Evolutionary conservation across 1,140 invertebrate genomes (phyloP).

Genomic region (Drosophila pectinifera): DNA sequence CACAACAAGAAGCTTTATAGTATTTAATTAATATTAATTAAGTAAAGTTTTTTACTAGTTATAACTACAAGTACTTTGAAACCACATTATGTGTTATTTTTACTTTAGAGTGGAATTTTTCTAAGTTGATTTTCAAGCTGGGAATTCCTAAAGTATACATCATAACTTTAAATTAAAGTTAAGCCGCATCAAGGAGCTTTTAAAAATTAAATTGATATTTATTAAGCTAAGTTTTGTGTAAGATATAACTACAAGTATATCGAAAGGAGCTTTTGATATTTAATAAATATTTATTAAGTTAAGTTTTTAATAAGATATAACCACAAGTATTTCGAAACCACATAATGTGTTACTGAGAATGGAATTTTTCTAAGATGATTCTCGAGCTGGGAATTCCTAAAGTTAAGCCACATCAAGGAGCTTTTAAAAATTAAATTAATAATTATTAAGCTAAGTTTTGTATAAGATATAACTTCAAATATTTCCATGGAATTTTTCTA

Average conservation of each 20-base stretch:
- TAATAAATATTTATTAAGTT: not conserved
- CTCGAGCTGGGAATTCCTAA: not conserved
- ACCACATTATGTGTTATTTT: slow-evolving; percentile 6
- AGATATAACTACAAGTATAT: too few species aligned
- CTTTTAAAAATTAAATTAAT: not conserved
- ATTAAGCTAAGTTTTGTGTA: too few species aligned
- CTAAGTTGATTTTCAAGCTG: not conserved
- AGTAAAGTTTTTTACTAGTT: too few species aligned
- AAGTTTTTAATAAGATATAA: too few species aligned
- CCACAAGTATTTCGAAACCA: rapidly evolving
- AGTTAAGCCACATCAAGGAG: too few species aligned
- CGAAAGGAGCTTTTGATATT: not conserved
- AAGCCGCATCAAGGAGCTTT: not conserved
- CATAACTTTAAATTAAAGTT: not conserved
- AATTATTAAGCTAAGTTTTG: too few species aligned
- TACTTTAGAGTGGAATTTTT: slow-evolving; percentile 10
- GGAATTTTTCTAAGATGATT: slow-evolving; percentile 11
- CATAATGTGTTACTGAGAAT: slow-evolving; percentile 11
- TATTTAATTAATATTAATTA: too few species aligned
- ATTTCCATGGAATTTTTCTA: slow-evolving; percentile 1
- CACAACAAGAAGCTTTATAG: too few species aligned
- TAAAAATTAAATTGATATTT: not conserved
- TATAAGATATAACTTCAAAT: too few species aligned
- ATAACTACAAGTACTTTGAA: too few species aligned
- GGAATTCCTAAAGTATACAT: slow-evolving; percentile 1